phyloP scores from a whole-genome alignment of 2,797 vertebrate species.

The Champsocephalus esox region DNA sequence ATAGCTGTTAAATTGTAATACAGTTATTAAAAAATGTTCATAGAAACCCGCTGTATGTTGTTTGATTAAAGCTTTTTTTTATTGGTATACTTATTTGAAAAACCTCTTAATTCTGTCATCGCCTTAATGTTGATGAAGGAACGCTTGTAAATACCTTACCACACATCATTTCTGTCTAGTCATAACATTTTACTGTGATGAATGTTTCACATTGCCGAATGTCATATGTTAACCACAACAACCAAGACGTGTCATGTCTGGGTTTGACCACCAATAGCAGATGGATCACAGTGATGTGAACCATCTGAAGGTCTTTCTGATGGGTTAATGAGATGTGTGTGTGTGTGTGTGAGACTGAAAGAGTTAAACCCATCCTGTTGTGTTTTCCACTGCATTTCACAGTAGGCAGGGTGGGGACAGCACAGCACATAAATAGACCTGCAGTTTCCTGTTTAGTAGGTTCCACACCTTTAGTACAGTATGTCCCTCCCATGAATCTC shows the following conservation, averaged over 20 bases:
- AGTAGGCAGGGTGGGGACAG: conserved; percentile 48
- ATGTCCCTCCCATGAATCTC: conserved; percentile 38
- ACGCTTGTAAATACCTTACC: conserved; percentile 4
- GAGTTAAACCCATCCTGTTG: conserved; percentile 9
- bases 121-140: conserved; percentile 2
- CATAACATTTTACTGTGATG: conserved; percentile 3
- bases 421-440: conserved; percentile 61
- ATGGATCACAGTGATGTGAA: conserved; percentile 6
- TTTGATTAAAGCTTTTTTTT: neutral
- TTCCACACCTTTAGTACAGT: conserved; percentile 41
- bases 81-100: conserved; percentile 8
- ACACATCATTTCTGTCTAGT: conserved; percentile 1
- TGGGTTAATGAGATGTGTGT: conserved; percentile 26
- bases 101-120: conserved; percentile 12
- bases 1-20: neutral
- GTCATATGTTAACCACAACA: conserved; percentile 19
- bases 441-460: conserved; percentile 69
- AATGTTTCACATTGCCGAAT: conserved; percentile 8
- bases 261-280: conserved; percentile 18
- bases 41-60: too few species aligned
- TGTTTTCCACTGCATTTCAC: conserved; percentile 47
- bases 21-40: neutral
- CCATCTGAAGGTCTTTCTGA: neutral
- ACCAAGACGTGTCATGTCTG: neutral
- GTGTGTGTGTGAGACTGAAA: conserved; percentile 33